These are phyloP conservation scores for Platorchestia sp. DNA, from an alignment of 1,140 invertebrate genomes.

Conservation along the genomic window DNA sequence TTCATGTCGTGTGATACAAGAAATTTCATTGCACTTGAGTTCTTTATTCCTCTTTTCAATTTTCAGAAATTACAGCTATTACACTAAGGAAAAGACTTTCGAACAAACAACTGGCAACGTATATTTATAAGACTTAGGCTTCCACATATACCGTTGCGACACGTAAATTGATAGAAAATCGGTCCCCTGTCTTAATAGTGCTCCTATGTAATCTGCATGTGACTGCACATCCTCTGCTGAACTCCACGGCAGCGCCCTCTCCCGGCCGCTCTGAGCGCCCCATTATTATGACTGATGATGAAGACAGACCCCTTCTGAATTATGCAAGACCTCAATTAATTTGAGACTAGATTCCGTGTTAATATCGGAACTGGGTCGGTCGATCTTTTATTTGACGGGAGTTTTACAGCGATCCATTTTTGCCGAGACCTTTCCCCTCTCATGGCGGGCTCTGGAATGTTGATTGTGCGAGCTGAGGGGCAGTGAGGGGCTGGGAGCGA, in stretches of 20 bases:
- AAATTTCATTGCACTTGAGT: too few species aligned
- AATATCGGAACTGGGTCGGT: slow-evolving; percentile 47
- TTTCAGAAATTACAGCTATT: too few species aligned
- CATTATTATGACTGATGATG: slow-evolving; percentile 23
- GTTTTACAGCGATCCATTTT: slow-evolving; percentile 34
- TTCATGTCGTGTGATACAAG: too few species aligned
- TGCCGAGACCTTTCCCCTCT: slow-evolving; percentile 39
- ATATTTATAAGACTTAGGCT: too few species aligned
- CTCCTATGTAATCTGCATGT: too few species aligned
- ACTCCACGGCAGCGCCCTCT: neutral
- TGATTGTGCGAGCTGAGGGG: neutral
- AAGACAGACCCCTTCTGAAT: slow-evolving; percentile 13
- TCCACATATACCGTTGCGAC: too few species aligned
- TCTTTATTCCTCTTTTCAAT: too few species aligned
- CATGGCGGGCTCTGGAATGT: slow-evolving; percentile 41
- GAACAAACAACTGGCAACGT: too few species aligned
- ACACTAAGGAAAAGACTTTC: too few species aligned
- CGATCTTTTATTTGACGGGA: slow-evolving; percentile 49
- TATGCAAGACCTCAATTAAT: slow-evolving; percentile 46
- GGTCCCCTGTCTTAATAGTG: too few species aligned
- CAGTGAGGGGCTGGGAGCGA: neutral
- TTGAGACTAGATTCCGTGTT: slow-evolving; percentile 53
- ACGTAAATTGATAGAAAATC: too few species aligned
- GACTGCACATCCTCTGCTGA: neutral
- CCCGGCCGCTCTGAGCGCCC: neutral